Conservation (phyloP, 2,113 vertebrate genomes). For the Erythrolamprus reginae region DNA sequence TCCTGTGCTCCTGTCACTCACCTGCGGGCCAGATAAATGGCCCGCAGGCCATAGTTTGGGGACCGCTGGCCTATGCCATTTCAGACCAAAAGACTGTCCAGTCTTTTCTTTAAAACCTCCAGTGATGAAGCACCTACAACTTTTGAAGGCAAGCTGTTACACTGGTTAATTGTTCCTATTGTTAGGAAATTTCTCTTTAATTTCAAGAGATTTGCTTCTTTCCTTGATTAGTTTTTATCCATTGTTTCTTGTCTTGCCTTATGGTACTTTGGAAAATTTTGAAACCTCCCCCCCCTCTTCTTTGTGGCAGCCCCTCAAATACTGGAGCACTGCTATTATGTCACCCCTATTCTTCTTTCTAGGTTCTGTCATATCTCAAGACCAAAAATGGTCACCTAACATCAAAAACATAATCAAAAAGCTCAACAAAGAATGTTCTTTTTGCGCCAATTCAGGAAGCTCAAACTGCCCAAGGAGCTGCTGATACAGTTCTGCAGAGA, state of each 20-base stretch:
- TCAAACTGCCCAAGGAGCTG: too few species aligned
- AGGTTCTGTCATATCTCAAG: too few species aligned
- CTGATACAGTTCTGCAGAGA: too few species aligned
- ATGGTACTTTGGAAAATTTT: background rate
- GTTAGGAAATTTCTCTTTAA: background rate
- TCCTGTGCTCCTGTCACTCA: too few species aligned
- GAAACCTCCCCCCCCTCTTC: background rate
- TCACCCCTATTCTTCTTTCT: background rate
- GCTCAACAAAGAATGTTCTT: too few species aligned
- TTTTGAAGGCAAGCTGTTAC: background rate
- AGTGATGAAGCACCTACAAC: background rate
- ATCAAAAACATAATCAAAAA: too few species aligned
- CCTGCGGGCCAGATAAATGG: too few species aligned
- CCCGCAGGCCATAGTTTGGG: too few species aligned
- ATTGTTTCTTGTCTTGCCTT: background rate
- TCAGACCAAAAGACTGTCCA: background rate
- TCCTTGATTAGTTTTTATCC: background rate
- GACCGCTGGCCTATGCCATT: too few species aligned
- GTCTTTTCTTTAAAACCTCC: background rate
- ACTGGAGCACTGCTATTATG: background rate
- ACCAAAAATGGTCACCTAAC: too few species aligned
- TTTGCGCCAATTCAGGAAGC: too few species aligned
- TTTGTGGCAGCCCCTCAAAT: background rate
- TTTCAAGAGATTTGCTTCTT: background rate
- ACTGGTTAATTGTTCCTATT: background rate